Conservation (phyloP, 2,797 vertebrate genomes). For the Pelodytes ibericus region DNA sequence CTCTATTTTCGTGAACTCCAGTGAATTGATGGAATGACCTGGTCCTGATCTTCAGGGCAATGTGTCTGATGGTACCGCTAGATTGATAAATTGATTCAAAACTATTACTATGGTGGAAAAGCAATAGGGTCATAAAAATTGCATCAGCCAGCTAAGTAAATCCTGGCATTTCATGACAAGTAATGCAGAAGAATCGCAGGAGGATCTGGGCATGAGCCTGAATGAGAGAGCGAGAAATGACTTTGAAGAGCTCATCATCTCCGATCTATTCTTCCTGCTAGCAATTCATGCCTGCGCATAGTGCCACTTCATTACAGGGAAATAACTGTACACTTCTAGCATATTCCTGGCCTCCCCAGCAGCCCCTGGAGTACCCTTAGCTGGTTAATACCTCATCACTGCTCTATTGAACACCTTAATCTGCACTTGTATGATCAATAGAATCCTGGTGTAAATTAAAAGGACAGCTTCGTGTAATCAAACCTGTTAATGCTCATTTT, state of each 20-base stretch:
- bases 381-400: conserved; percentile 99
- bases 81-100: conserved; percentile 99
- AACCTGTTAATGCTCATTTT: conserved; percentile 98
- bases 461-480: conserved; percentile 98
- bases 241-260: conserved; percentile 99
- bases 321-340: conserved; percentile 97
- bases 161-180: conserved; percentile 91
- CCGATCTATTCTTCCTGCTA: conserved; percentile 97
- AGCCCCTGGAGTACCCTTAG: conserved; percentile 89
- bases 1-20: conserved; percentile 87
- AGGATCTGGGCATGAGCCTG: conserved; percentile 90
- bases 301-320: conserved; percentile 99
- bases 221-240: conserved; percentile 99
- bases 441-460: conserved; percentile 98
- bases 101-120: conserved; percentile 99
- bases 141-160: conserved; percentile 98
- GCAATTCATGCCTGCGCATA: conserved; percentile 98
- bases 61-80: conserved; percentile 93
- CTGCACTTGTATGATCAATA: conserved; percentile 99
- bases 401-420: conserved; percentile 99
- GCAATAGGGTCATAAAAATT: conserved; percentile 99
- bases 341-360: conserved; percentile 80
- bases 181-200: conserved; percentile 79
- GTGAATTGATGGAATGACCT: conserved; percentile 99
- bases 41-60: conserved; percentile 99